These are phyloP conservation scores for Neotoxoptera formosana DNA, from an alignment of 1,140 invertebrate genomes.

Conservation along the genomic window DNA sequence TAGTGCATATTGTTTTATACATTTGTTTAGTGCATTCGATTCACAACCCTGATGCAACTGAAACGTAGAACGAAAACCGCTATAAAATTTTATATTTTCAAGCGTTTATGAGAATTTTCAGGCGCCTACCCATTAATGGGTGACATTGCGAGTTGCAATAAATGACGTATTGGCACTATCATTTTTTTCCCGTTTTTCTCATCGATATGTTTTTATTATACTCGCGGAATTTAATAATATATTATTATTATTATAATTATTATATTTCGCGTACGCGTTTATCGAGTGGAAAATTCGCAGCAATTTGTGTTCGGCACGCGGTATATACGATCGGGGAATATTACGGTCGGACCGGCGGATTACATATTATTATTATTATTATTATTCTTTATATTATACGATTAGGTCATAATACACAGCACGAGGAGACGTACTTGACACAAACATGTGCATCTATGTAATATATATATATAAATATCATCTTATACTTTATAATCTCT, in stretches of 20 bases:
- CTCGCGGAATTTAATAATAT: too few relatives aligned
- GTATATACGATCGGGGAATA: not conserved
- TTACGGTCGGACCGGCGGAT: not conserved
- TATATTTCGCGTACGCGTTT: too few relatives aligned
- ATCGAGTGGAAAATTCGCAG: too few relatives aligned
- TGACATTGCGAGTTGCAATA: not conserved
- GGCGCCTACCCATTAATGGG: not conserved
- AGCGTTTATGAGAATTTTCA: not conserved
- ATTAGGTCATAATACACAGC: not conserved
- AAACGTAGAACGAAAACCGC: too few relatives aligned
- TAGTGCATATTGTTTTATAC: too few relatives aligned
- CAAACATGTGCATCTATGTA: not conserved
- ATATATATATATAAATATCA: not conserved
- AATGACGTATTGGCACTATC: not conserved
- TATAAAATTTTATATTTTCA: too few relatives aligned
- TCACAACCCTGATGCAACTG: too few relatives aligned
- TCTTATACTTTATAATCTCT: not conserved
- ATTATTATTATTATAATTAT: too few relatives aligned
- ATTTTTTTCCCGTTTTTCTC: not conserved
- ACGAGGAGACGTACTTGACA: not conserved
- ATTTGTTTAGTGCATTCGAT: too few relatives aligned
- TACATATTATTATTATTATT: not conserved
- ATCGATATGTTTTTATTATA: not conserved
- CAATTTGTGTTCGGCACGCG: too few relatives aligned
- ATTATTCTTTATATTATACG: too few relatives aligned